phyloP scores from a whole-genome alignment of 2,888 invertebrate species.

The Dromius quadrimaculatus region DNA sequence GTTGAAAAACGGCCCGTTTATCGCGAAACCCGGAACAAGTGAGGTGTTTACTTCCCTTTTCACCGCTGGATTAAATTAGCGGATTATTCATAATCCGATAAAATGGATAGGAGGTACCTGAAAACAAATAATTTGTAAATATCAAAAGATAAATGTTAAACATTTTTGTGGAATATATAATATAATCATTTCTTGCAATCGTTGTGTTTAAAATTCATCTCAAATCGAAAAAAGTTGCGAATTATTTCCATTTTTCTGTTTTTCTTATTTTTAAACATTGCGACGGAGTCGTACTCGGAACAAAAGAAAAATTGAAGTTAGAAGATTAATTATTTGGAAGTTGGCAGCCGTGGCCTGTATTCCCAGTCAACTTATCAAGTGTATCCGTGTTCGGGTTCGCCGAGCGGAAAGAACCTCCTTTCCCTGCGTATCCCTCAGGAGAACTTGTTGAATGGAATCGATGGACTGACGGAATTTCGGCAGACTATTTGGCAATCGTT shows the following conservation, averaged over 20 bases:
- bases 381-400: constrained; percentile 45
- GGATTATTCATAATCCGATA: background rate
- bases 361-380: constrained; percentile 49
- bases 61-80: constrained; percentile 6
- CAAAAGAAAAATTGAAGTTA: constrained; percentile 50
- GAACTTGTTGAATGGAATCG: constrained; percentile 50
- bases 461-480: constrained; percentile 26
- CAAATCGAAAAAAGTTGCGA: constrained; percentile 1
- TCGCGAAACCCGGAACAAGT: constrained; percentile 90
- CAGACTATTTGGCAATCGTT: constrained; percentile 44
- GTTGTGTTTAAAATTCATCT: constrained; percentile 23
- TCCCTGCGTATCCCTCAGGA: background rate
- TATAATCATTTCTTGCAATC: too few relatives aligned
- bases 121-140: too few relatives aligned
- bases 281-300: constrained; percentile 33
- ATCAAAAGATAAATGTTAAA: too few relatives aligned
- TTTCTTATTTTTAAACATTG: constrained; percentile 43
- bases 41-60: constrained; percentile 67
- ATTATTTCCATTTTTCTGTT: constrained; percentile 10
- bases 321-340: constrained; percentile 53
- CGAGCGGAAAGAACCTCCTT: constrained; percentile 22
- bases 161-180: too few relatives aligned
- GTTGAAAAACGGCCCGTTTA: constrained; percentile 79
- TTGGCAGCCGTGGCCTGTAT: constrained; percentile 49
- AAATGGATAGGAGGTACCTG: too few relatives aligned